Percentiles rank a stretch among this genome's conserved stretches.
Conservation (phyloP, 2,888 invertebrate species). For the Drosophila fulvimacula region DNA sequence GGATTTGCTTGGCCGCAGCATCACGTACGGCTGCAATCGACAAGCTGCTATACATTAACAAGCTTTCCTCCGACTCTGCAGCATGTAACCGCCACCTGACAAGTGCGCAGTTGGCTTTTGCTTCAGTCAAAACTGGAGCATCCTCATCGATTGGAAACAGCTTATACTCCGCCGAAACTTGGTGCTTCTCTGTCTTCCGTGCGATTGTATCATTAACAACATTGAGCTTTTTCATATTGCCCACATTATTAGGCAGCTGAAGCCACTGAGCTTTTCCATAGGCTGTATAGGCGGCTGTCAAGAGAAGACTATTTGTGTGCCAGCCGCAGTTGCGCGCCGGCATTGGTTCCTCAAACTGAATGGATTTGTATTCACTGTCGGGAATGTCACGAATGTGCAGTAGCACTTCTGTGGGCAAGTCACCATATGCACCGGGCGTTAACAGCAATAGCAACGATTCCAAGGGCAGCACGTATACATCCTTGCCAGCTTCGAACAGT, state of each 20-base stretch:
- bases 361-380: conserved; percentile 33
- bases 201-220: neutral
- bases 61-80: neutral
- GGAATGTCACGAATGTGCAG: conserved; percentile 43
- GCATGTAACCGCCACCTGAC: conserved; percentile 65
- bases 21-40: conserved; percentile 52
- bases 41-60: conserved; percentile 60
- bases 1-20: conserved; percentile 10
- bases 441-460: conserved; percentile 77
- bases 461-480: conserved; percentile 61
- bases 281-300: conserved; percentile 53
- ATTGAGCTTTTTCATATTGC: neutral
- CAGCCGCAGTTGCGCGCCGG: conserved; percentile 78
- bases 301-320: conserved; percentile 72
- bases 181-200: neutral
- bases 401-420: conserved; percentile 76
- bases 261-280: conserved; percentile 55
- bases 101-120: conserved; percentile 44
- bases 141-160: conserved; percentile 25
- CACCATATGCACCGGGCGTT: conserved; percentile 68
- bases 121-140: neutral
- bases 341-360: conserved; percentile 75
- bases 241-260: conserved; percentile 6
- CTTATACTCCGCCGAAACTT: conserved; percentile 34
- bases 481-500: conserved; percentile 13